phyloP scores from a whole-genome alignment of 2,113 vertebrate species.

The Tetrax tetrax region DNA sequence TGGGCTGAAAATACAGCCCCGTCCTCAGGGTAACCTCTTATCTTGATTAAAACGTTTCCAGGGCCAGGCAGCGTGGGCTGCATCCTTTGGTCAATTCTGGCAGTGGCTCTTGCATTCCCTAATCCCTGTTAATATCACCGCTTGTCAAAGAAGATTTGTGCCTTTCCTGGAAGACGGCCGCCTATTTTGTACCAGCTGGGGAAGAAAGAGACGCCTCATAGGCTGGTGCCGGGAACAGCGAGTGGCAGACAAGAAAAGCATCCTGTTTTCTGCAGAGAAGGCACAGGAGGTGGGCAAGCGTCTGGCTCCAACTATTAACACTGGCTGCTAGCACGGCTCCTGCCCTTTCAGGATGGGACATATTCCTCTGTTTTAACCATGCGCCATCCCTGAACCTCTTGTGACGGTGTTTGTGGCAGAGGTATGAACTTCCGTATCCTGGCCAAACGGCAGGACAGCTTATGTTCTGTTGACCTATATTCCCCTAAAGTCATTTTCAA shows the following conservation, averaged over 20 bases:
- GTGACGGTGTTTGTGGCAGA: background rate
- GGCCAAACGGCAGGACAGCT: background rate
- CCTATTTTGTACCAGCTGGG: background rate
- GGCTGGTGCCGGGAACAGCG: background rate
- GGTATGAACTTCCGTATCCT: background rate
- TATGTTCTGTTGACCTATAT: constrained; percentile 27
- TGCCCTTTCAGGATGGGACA: background rate
- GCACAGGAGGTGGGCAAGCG: background rate
- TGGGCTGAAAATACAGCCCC: background rate
- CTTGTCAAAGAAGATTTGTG: constrained; percentile 64
- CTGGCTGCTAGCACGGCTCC: background rate
- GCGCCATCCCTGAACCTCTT: background rate
- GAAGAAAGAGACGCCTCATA: background rate
- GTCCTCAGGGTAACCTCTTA: background rate
- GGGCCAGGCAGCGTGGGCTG: background rate
- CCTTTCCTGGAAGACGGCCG: constrained; percentile 21
- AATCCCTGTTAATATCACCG: constrained; percentile 61
- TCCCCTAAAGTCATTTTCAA: background rate
- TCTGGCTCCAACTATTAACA: background rate
- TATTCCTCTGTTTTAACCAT: background rate
- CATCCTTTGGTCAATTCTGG: background rate
- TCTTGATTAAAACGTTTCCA: constrained; percentile 24
- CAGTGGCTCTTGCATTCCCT: constrained; percentile 7
- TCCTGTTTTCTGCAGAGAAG: constrained; percentile 27
- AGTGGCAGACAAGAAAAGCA: constrained; percentile 36